phyloP scores from a whole-genome alignment of 1,140 invertebrate species.

The Olivierus martensii region DNA sequence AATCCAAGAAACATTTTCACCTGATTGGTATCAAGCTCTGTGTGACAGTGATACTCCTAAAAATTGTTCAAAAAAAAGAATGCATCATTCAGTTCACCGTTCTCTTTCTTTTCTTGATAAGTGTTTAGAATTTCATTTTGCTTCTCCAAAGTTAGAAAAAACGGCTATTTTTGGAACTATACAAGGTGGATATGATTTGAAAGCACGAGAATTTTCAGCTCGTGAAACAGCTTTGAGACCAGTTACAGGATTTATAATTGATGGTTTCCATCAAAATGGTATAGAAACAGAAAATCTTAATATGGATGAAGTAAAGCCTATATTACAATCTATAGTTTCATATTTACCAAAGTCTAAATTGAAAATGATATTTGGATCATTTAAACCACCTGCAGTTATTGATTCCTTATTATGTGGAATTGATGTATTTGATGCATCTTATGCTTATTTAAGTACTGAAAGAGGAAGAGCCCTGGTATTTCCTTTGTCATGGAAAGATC shows the following conservation, averaged over 20 bases:
- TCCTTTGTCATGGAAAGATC: constrained; percentile 1
- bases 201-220: constrained; percentile 34
- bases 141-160: constrained; percentile 23
- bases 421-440: constrained; percentile 71
- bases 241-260: constrained; percentile 52
- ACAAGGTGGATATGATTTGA: constrained; percentile 51
- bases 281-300: constrained; percentile 40
- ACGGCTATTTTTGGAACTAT: constrained; percentile 48
- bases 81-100: constrained; percentile 41
- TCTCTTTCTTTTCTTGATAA: constrained; percentile 21
- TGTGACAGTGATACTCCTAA: constrained; percentile 63
- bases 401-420: constrained; percentile 50
- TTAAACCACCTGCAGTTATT: constrained; percentile 47
- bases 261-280: constrained; percentile 61
- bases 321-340: constrained; percentile 45
- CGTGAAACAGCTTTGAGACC: constrained; percentile 40
- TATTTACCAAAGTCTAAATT: constrained; percentile 47
- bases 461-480: constrained; percentile 43
- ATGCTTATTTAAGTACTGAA: constrained; percentile 46
- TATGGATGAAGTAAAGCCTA: constrained; percentile 39
- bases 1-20: constrained; percentile 54
- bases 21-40: constrained; percentile 60
- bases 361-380: constrained; percentile 48
- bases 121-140: constrained; percentile 22
- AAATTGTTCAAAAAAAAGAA: constrained; percentile 48